A percentile compares a stretch with the other conserved stretches of the same genome.
Conservation (phyloP, 2,113 vertebrate species). For the Hepsetus odoe region DNA sequence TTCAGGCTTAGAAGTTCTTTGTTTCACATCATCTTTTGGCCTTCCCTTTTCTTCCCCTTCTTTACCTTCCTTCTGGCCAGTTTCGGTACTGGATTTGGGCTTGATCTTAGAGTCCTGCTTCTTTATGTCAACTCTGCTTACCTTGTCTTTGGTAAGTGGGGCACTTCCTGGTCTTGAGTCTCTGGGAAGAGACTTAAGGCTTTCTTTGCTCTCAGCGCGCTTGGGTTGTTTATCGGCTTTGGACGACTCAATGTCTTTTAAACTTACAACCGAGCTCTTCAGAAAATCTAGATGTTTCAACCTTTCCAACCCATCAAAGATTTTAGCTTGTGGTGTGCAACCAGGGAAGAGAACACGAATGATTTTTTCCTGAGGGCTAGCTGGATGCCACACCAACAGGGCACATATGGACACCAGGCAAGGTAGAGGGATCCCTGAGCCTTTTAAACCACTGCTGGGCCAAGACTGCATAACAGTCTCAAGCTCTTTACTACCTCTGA, state of each 20-base stretch:
- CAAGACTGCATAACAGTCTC: slow-evolving; percentile 79
- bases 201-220: slow-evolving; percentile 84
- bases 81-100: slow-evolving; percentile 66
- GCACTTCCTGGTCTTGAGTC: slow-evolving; percentile 64
- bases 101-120: slow-evolving; percentile 74
- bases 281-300: slow-evolving; percentile 89
- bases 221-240: slow-evolving; percentile 75
- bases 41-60: slow-evolving; percentile 77
- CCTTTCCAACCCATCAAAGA: slow-evolving; percentile 89
- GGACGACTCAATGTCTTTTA: slow-evolving; percentile 75
- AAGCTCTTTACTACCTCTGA: slow-evolving; percentile 75
- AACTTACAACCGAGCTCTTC: slow-evolving; percentile 79
- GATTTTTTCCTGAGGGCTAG: slow-evolving; percentile 82
- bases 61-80: slow-evolving; percentile 54
- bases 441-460: slow-evolving; percentile 61
- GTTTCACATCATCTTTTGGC: slow-evolving; percentile 64
- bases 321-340: slow-evolving; percentile 83
- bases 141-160: slow-evolving; percentile 65
- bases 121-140: slow-evolving; percentile 63
- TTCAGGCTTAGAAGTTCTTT: slow-evolving; percentile 67
- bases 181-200: slow-evolving; percentile 76
- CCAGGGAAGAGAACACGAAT: slow-evolving; percentile 90
- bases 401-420: slow-evolving; percentile 85
- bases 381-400: slow-evolving; percentile 91
- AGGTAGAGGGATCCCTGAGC: slow-evolving; percentile 69